Conservation (phyloP, 2,888 invertebrate species). For the Subacronicta megacephala region DNA sequence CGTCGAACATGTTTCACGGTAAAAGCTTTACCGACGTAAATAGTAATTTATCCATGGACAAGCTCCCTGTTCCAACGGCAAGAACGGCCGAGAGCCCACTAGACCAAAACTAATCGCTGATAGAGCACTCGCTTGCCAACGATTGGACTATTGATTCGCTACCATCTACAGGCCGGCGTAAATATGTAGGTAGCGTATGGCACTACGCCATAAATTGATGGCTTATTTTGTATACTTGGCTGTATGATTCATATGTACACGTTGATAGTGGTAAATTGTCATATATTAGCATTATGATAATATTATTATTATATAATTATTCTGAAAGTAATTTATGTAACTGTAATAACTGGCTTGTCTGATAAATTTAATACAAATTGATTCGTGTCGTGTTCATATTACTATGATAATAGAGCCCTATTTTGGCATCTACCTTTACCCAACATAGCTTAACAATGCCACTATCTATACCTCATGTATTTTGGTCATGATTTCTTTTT, state of each 20-base stretch:
- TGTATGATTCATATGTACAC: slow-evolving; percentile 1
- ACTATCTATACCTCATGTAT: too few relatives aligned
- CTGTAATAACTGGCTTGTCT: too few relatives aligned
- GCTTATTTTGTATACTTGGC: slow-evolving; percentile 44
- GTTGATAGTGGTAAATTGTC: slow-evolving; percentile 1
- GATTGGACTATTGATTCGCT: slow-evolving; percentile 83
- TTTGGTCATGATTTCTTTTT: too few relatives aligned
- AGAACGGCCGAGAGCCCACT: slow-evolving; percentile 77
- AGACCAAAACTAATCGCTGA: slow-evolving; percentile 88
- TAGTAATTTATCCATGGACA: slow-evolving; percentile 70
- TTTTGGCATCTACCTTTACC: too few relatives aligned
- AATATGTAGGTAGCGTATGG: slow-evolving; percentile 49
- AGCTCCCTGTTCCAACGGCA: slow-evolving; percentile 66
- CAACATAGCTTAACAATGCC: too few relatives aligned
- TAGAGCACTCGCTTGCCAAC: slow-evolving; percentile 85
- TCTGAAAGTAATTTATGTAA: too few relatives aligned
- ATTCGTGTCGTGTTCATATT: too few relatives aligned
- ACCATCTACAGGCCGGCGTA: slow-evolving; percentile 60
- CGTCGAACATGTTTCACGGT: slow-evolving; percentile 36
- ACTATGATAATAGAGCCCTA: too few relatives aligned
- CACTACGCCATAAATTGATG: slow-evolving; percentile 47
- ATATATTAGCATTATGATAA: too few relatives aligned
- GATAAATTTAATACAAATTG: too few relatives aligned
- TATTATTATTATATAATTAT: too few relatives aligned
- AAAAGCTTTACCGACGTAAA: slow-evolving; percentile 57